A percentile compares a stretch with the other conserved stretches of the same genome.
phyloP scores from a whole-genome alignment of 2,888 invertebrate species.

The Dasypolia templi region DNA sequence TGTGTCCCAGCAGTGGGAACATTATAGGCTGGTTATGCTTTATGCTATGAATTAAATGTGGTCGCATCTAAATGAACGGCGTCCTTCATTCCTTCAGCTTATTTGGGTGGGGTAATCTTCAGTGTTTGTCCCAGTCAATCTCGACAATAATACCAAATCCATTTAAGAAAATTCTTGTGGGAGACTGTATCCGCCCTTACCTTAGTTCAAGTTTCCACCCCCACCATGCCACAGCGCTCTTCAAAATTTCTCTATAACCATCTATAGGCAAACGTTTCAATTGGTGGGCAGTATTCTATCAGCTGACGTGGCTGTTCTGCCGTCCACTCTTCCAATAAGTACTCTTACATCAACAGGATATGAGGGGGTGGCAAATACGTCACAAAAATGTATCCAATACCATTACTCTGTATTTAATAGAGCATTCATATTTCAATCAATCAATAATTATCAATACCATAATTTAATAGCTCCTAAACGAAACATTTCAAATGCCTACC shows the following conservation, averaged over 20 bases:
- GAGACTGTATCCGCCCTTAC: not conserved
- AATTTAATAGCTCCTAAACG: conserved; percentile 20
- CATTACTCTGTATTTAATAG: conserved; percentile 9
- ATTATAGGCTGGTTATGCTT: no score
- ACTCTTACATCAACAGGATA: conserved; percentile 15
- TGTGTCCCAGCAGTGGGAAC: no score
- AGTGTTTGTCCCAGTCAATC: not conserved
- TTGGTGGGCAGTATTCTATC: not conserved
- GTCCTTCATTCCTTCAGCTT: not conserved
- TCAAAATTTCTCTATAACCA: not conserved
- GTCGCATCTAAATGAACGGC: not conserved
- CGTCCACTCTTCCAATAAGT: conserved; percentile 11
- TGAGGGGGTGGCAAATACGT: conserved; percentile 13
- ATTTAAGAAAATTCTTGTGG: no score
- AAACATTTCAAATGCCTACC: conserved; percentile 18
- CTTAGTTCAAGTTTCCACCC: not conserved
- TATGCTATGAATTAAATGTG: not conserved
- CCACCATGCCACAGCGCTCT: no score
- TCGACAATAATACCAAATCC: no score
- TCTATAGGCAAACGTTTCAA: not conserved
- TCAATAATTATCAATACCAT: no score
- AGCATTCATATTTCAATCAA: conserved; percentile 18
- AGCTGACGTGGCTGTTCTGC: not conserved
- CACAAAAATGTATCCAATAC: conserved; percentile 9
- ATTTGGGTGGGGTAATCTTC: not conserved